Evolutionary conservation across 2,113 vertebrate species (phyloP).

Genomic region (Malurus alboscapulatus): DNA sequence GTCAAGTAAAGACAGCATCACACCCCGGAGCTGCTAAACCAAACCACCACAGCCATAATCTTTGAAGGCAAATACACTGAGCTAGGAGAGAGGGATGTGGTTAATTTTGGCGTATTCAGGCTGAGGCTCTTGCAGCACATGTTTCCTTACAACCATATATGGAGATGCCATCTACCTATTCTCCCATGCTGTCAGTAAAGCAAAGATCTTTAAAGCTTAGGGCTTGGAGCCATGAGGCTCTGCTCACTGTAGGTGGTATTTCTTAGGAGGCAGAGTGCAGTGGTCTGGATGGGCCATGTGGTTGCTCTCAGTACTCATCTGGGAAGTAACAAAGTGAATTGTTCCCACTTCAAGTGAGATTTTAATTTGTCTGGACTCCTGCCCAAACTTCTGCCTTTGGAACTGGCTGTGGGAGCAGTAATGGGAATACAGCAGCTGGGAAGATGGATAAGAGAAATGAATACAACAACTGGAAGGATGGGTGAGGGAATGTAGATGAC

Average conservation of each 20-base stretch:
- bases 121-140: not conserved
- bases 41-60: not conserved
- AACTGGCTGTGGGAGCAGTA: not conserved
- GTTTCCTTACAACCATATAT: not conserved
- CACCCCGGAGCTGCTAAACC: not conserved
- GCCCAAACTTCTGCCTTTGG: not conserved
- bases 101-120: not conserved
- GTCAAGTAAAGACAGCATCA: conserved; percentile 33
- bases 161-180: not conserved
- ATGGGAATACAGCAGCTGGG: not conserved
- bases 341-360: not conserved
- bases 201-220: not conserved
- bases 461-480: not conserved
- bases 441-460: not conserved
- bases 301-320: not conserved
- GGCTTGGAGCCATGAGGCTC: not conserved
- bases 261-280: not conserved
- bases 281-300: not conserved
- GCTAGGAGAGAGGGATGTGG: not conserved
- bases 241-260: not conserved
- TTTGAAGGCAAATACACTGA: not conserved
- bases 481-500: not conserved
- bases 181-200: not conserved
- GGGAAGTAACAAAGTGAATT: not conserved
- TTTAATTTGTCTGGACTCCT: conserved; percentile 20